Evolutionary conservation across 2,113 vertebrate genomes (phyloP).

Genomic region (Nycticorax nycticorax): DNA sequence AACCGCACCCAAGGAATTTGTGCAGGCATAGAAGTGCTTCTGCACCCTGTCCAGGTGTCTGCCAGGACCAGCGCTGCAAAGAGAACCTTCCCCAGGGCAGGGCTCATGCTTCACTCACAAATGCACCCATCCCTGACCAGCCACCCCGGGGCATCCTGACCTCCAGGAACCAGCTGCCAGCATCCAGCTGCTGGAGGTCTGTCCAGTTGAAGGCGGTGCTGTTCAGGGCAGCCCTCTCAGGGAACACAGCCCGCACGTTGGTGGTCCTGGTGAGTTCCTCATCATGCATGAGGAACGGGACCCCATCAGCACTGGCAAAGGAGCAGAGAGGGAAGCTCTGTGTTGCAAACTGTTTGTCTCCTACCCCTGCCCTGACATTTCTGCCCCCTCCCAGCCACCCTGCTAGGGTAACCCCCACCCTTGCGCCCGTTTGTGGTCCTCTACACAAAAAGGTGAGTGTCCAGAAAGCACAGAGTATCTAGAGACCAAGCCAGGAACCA

Average conservation of each 20-base stretch:
- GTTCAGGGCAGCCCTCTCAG: neutral
- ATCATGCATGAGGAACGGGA: constrained; percentile 94
- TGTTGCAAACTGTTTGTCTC: neutral
- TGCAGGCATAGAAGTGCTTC: neutral
- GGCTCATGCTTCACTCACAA: neutral
- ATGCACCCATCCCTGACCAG: neutral
- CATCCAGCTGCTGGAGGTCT: constrained; percentile 81
- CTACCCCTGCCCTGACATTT: neutral
- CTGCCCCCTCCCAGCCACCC: neutral
- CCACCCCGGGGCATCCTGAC: constrained; percentile 70
- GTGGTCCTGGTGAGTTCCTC: constrained; percentile 85
- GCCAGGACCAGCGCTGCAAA: neutral
- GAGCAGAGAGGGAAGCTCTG: neutral
- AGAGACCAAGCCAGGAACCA: neutral
- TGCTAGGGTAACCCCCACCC: neutral
- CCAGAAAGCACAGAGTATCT: neutral
- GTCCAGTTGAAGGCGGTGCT: constrained; percentile 79
- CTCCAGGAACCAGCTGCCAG: constrained; percentile 92
- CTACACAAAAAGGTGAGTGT: neutral
- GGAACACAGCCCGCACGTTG: constrained; percentile 76
- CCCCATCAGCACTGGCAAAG: constrained; percentile 72
- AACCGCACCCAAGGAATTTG: neutral
- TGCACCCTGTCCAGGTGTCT: neutral
- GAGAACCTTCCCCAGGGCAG: neutral
- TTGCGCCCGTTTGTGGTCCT: neutral